A percentile compares a stretch with the other conserved stretches of the same genome.
These are phyloP conservation scores for Dendrolimus houi DNA, from an alignment of 2,888 invertebrate species.

Conservation along the genomic window DNA sequence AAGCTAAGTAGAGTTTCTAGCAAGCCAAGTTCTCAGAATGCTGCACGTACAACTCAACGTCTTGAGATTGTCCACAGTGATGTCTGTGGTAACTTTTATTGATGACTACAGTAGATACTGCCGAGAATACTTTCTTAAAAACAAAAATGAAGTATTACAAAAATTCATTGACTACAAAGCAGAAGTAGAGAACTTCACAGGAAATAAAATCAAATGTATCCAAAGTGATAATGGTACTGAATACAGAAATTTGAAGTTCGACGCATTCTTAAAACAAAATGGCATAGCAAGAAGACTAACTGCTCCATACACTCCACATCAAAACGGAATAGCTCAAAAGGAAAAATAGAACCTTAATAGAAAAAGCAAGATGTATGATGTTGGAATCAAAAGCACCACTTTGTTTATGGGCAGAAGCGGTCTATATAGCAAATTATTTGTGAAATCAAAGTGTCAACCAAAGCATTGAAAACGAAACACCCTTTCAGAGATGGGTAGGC, in stretches of 20 bases:
- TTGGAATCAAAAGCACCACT: background rate
- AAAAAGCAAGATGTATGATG: background rate
- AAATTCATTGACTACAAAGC: too few species aligned
- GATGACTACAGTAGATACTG: too few species aligned
- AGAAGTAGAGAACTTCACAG: too few species aligned
- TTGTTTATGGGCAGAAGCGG: background rate
- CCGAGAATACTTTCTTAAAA: too few species aligned
- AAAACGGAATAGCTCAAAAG: background rate
- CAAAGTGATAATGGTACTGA: background rate
- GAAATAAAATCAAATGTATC: too few species aligned
- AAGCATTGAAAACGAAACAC: background rate
- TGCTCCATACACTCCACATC: background rate
- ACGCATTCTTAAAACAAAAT: background rate
- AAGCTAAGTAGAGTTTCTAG: too few species aligned
- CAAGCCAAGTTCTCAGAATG: too few species aligned
- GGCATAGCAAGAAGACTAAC: background rate
- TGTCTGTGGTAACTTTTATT: too few species aligned
- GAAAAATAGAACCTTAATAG: background rate
- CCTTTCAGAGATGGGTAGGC: background rate
- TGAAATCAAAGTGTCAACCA: background rate
- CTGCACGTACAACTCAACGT: too few species aligned
- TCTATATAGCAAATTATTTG: background rate
- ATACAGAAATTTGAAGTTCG: background rate
- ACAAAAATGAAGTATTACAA: too few species aligned
- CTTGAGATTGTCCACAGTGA: too few species aligned